phyloP scores from a whole-genome alignment of 1,140 invertebrate genomes.

The Phortica variegata region DNA sequence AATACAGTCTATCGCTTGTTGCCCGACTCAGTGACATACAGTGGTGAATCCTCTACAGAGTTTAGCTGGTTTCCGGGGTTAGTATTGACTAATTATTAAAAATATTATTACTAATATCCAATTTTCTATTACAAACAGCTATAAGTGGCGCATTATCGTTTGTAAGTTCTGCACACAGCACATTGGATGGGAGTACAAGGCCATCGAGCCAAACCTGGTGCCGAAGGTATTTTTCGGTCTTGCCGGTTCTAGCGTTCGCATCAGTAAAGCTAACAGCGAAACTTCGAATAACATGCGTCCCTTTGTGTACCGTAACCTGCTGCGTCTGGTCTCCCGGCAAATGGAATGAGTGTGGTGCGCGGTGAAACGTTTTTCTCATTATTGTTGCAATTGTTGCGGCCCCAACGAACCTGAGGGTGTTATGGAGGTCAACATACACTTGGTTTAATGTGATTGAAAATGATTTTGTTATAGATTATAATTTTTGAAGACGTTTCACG shows the following conservation, averaged over 20 bases:
- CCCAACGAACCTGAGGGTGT: background rate
- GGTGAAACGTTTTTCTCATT: slow-evolving; percentile 30
- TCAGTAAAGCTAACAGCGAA: slow-evolving; percentile 29
- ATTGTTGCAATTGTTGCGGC: slow-evolving; percentile 18
- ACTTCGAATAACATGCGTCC: slow-evolving; percentile 27
- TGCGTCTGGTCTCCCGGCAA: slow-evolving; percentile 31
- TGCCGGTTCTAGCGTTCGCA: slow-evolving; percentile 56
- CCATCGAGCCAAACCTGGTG: slow-evolving; percentile 62
- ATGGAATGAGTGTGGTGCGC: slow-evolving; percentile 41
- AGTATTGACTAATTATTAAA: slow-evolving; percentile 19
- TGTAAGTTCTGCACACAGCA: slow-evolving; percentile 69
- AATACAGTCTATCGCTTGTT: slow-evolving; percentile 69
- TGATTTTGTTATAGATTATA: too few species aligned
- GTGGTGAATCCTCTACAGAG: slow-evolving; percentile 64
- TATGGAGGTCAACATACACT: too few species aligned
- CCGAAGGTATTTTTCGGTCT: slow-evolving; percentile 75
- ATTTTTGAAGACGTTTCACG: too few species aligned
- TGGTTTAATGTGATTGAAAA: too few species aligned
- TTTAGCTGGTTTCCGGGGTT: slow-evolving; percentile 87
- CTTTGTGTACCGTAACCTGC: slow-evolving; percentile 35
- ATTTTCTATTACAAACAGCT: slow-evolving; percentile 58
- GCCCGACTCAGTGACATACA: slow-evolving; percentile 61
- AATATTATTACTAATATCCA: background rate
- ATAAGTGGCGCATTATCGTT: slow-evolving; percentile 76
- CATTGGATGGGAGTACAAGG: slow-evolving; percentile 79